A percentile compares a stretch with the other conserved stretches of the same genome.
Conservation (phyloP, 23 tunicate species). For the Oikopleura dioica region DNA sequence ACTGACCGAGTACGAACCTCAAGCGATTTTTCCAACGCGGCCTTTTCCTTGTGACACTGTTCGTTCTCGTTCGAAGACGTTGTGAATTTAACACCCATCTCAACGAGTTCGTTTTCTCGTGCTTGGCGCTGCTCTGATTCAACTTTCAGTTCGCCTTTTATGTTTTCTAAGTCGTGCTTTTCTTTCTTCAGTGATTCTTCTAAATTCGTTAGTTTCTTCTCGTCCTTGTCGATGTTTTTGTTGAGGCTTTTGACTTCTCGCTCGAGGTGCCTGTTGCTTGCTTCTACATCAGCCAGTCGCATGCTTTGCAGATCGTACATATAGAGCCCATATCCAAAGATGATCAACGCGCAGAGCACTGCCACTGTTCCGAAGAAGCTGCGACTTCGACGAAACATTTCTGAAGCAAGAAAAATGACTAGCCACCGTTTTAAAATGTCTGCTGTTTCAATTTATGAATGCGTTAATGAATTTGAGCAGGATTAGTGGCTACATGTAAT, state of each 20-base stretch:
- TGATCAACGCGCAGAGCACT: background rate
- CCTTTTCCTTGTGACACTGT: background rate
- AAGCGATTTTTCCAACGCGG: background rate
- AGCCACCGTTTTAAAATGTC: too few relatives aligned
- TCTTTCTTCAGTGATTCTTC: background rate
- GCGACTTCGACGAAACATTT: background rate
- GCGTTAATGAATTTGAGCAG: too few relatives aligned
- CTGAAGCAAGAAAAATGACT: too few relatives aligned
- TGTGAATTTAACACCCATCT: background rate
- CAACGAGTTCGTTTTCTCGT: background rate
- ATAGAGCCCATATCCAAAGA: background rate
- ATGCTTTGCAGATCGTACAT: background rate
- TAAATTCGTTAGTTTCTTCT: background rate
- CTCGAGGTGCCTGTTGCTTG: background rate
- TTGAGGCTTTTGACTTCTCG: background rate
- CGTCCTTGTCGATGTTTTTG: background rate
- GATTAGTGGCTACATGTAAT: too few relatives aligned
- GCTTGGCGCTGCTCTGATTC: background rate
- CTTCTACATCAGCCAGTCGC: background rate
- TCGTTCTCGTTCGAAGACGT: background rate
- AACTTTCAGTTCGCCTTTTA: background rate
- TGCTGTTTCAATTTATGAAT: too few relatives aligned
- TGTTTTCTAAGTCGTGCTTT: background rate
- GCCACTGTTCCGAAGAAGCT: background rate
- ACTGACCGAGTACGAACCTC: background rate